Base-by-base conservation (phyloP, 2,888 invertebrate species). In the Eristalinus aeneus region DNA sequence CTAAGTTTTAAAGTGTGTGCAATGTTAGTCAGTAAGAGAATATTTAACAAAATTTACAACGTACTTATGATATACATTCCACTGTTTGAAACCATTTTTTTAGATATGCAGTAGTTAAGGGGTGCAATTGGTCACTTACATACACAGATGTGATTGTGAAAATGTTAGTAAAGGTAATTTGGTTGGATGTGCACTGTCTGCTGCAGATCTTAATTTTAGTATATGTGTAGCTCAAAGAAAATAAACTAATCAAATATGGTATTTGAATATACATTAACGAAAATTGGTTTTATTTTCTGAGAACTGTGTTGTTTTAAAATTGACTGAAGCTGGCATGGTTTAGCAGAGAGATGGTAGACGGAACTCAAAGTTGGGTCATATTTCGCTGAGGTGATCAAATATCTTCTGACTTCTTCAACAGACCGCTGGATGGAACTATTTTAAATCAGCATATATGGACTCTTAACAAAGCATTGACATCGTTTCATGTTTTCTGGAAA, bases 21-120 rank as follows among this genome's bases (percentile, higher is more conserved):
- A 68, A 32, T 12, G 64, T 11, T 31, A 60, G 60, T 31, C n/a
- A 2, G 10, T n/a, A 60, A 27, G 31, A 27, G 27, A 6, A 27
- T 11, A 56, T 64, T 11, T 73, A 73, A 63, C 20, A 73, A 22
- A 27, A 12, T n/a, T 27, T 61, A 53, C 23, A 46, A 36, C 58
- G 56, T 73, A 74, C 39, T 74, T 74, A 75, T 22, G 46, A 74
- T 60, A 60, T 36, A 34, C 84, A 84, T 84, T 80, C 75, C 80
- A 63, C 56, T 46, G 20, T 53, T 67, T 27, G 10, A 84, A 54
- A 80, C 71, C 22, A 23, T 56, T 56, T 2, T 2, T 53, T 11
- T 23, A 11, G 22, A 9, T 56, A 20, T 16, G 5, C 23, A 4
- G 4, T 12, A 23, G 11, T 56, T 56, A 23, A 56, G 12, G 56